A percentile compares a stretch with the other conserved stretches of the same genome.
phyloP scores from a whole-genome alignment of 2,113 vertebrate genomes.

The Gorsachius goisagi region DNA sequence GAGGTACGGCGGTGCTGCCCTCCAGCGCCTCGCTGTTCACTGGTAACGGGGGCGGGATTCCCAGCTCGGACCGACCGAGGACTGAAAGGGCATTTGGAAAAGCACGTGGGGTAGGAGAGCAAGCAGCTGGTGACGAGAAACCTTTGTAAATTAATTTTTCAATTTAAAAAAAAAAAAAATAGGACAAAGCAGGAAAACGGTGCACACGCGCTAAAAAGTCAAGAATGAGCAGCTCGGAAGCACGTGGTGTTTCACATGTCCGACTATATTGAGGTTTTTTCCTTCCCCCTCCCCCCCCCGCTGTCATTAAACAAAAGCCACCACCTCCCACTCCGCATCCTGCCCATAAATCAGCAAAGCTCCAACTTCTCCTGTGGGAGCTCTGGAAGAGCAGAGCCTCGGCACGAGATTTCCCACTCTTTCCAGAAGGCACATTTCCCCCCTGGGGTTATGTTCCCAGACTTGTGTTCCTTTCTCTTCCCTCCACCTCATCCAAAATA shows the following conservation, averaged over 20 bases:
- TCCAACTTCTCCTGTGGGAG: background rate
- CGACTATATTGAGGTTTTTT: fast-evolving
- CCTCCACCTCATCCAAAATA: background rate
- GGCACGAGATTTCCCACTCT: background rate
- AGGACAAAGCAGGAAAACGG: background rate
- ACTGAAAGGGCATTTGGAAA: background rate
- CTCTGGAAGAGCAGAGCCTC: background rate
- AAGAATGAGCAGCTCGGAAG: background rate
- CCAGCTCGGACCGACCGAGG: background rate
- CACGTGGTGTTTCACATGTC: fast-evolving
- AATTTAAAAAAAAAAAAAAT: too few species aligned
- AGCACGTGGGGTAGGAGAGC: background rate
- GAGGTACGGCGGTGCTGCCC: background rate
- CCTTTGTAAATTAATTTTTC: background rate
- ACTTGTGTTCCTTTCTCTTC: background rate
- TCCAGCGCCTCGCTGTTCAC: fast-evolving
- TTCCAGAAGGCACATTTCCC: background rate
- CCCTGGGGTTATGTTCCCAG: background rate
- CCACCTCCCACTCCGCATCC: background rate
- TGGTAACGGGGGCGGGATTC: background rate
- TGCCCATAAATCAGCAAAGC: background rate
- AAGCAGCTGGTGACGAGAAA: background rate
- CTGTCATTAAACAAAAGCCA: background rate
- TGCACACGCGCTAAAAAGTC: too few species aligned
- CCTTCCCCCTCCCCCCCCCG: background rate